Evolutionary conservation across 2,113 vertebrate genomes (phyloP), one percentile per base, ranked within the genome.

Genomic region (Empidonax traillii): DNA sequence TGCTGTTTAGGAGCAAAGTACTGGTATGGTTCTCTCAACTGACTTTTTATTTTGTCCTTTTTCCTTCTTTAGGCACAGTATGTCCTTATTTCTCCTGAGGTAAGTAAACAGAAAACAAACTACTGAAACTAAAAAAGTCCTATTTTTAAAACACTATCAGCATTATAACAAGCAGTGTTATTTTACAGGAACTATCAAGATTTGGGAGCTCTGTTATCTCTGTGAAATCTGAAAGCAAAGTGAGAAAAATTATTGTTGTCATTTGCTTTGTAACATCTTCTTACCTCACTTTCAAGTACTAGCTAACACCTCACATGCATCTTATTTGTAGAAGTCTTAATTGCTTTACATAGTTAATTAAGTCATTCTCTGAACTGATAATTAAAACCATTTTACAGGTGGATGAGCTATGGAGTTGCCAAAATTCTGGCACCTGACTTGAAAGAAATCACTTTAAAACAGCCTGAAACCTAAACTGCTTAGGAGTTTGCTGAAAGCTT

Each of bases 71-170:
- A 98, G 98, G 98, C 98, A 58, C 96, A 98, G 19, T 97, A 98
- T 23, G 96, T 98, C 22, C 44, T 98, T 12, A 95, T 96, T 89
- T 98, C 98, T 95, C 98, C 98, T 51, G 98, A 98, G 94, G 98
- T 98, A 95, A 98, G 97, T 94, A 93, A 43, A 20, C 7, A n/a
- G 62, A 80, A 93, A 79, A 74, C 22, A 39, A 49, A 59, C 51
- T 23, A 37, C 49, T n/a, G 41, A 80, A 89, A 61, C 2, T 2
- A n/a, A 43, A 6, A 6, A 92, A 30, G 13, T 12, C 5, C 24
- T 33, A 39, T 55, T 59, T 67, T 27, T 19, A n/a, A n/a, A 68
- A 24, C 10, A 1, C 5, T 37, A 67, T 21, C 37, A 47, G 41
- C 31, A 24, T 52, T 88, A 14, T 97, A 91, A 97, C 33, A 62